These are phyloP conservation scores for Crax fasciolata DNA, from an alignment of 2,797 vertebrate genomes.

Conservation along the genomic window DNA sequence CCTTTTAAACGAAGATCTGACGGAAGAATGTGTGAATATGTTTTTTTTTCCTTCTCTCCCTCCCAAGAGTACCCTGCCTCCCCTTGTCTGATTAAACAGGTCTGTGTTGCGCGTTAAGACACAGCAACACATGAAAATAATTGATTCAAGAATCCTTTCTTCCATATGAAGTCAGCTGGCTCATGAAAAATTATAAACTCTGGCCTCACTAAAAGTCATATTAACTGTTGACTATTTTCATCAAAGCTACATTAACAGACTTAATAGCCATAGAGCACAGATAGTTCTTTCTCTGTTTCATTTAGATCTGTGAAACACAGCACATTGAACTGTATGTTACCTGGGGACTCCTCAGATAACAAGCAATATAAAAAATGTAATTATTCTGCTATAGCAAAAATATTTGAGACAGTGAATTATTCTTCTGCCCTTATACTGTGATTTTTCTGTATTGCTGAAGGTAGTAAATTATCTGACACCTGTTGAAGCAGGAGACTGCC, in stretches of 20 bases:
- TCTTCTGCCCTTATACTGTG: background rate
- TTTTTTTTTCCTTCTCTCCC: background rate
- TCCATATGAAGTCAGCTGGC: background rate
- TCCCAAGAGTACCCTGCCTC: background rate
- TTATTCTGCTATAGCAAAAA: background rate
- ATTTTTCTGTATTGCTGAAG: background rate
- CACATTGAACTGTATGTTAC: background rate
- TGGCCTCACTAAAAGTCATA: background rate
- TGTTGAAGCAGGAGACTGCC: background rate
- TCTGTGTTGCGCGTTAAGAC: background rate
- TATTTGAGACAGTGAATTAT: background rate
- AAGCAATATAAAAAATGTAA: background rate
- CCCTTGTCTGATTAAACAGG: background rate
- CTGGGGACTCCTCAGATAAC: background rate
- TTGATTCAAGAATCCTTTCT: background rate
- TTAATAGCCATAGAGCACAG: background rate
- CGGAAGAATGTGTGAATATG: background rate
- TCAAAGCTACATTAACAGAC: background rate
- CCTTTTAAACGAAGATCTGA: background rate
- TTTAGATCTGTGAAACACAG: background rate
- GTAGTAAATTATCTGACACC: background rate
- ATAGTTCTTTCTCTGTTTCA: background rate
- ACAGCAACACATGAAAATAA: accelerated
- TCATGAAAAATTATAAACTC: background rate
- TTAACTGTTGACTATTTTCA: background rate